phyloP scores from a whole-genome alignment of 2,113 vertebrate genomes.

The Lipophrys pholis region DNA sequence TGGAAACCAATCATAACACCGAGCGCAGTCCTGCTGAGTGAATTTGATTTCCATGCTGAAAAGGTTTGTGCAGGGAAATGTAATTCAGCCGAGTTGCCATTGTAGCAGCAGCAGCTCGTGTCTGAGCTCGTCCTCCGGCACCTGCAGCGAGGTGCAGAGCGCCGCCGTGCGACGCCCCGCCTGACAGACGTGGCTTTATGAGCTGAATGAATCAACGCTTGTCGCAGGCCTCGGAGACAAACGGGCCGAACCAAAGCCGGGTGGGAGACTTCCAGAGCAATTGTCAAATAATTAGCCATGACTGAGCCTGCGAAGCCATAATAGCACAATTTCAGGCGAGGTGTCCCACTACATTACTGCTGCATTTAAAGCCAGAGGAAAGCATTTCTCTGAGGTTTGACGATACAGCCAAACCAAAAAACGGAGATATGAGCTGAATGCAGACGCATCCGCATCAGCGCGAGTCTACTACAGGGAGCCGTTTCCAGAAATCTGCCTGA shows the following conservation, averaged over 20 bases:
- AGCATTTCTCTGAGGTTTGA: not conserved
- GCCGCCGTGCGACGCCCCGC: not conserved
- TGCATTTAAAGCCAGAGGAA: conserved; percentile 11
- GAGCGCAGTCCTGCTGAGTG: conserved; percentile 40
- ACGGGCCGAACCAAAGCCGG: conserved; percentile 4
- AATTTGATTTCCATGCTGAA: conserved; percentile 58
- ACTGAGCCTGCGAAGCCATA: conserved; percentile 4
- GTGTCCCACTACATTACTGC: not conserved
- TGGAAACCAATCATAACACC: conserved; percentile 47
- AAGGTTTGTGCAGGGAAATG: conserved; percentile 51
- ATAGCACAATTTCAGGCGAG: not conserved
- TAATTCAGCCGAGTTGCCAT: conserved; percentile 39
- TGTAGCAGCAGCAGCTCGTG: conserved; percentile 25
- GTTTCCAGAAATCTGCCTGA: no score
- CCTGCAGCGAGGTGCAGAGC: conserved; percentile 14
- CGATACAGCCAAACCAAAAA: not conserved
- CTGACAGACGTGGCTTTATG: conserved; percentile 1
- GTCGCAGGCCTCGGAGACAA: conserved; percentile 5
- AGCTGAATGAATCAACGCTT: conserved; percentile 4
- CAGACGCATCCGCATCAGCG: not conserved
- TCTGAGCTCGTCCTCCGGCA: conserved; percentile 20
- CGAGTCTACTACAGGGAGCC: no score
- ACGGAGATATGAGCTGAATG: not conserved
- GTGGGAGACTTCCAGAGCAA: conserved; percentile 16
- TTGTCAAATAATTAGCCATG: conserved; percentile 27